Base-by-base conservation (phyloP, 2,113 vertebrate genomes). In the Pelodiscus sinensis region DNA sequence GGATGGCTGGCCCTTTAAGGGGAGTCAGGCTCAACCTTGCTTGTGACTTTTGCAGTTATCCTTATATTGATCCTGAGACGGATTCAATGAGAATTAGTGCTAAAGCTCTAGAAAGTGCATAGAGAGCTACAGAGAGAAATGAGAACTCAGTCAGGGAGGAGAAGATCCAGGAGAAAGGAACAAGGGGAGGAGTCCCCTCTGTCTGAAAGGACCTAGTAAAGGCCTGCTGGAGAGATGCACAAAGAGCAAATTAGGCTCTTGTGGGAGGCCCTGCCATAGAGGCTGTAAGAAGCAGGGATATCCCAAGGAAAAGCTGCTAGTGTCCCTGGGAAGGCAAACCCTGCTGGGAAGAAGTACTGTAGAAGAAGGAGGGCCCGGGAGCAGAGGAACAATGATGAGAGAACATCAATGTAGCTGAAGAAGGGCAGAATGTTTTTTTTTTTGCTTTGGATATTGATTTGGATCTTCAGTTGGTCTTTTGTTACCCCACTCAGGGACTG, bases 1-100 rank as follows among this genome's bases (percentile, higher is more conserved):
- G 56, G 25, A 0, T 0, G 57, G 31, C 65, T 71, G 65, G 65
- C 65, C 31, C n/a, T 35, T 71, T 9, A 68, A n/a, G 14, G 4
- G 8, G 16, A 68, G 31, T 35, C 60, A 35, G 16, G 4, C 16
- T n/a, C 31, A 68, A 21, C 29, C n/a, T 71, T 35, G n/a, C 18
- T 31, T 71, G 65, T 71, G 31, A 35, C 9, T 1, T 21, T 44
- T 21, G 65, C 31, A 71, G n/a, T 71, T 35, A 71, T 35, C n/a
- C 16, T 18, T 71, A 35, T 8, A 16, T 18, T 71, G 18, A 71
- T 35, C 65, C n/a, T 71, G 65, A 11, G 35, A 21, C 9, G 18
- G 16, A 71, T 71, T 71, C 18, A 71, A 35, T 71, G n/a, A 21
- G 18, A 35, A 71, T 71, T 68, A 35, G 4, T 68, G 8, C 35